These are phyloP conservation scores for Hyppa rectilinea DNA, from an alignment of 2,888 invertebrate genomes.

Conservation along the genomic window DNA sequence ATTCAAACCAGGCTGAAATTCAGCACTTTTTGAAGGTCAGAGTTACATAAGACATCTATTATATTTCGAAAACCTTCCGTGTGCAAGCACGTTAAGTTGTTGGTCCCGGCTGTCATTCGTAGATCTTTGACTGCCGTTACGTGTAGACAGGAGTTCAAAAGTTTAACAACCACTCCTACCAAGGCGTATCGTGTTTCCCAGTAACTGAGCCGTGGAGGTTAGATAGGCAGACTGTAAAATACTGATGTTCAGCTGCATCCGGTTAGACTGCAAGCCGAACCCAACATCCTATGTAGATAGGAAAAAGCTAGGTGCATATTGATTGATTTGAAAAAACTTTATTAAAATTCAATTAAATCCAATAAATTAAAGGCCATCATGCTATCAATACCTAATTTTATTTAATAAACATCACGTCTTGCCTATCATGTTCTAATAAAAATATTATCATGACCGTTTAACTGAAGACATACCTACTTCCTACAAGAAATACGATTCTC, in stretches of 20 bases:
- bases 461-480: conserved; percentile 9
- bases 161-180: no score
- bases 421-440: conserved; percentile 1
- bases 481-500: neutral
- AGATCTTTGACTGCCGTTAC: no score
- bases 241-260: neutral
- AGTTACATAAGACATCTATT: no score
- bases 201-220: neutral
- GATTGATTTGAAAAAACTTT: neutral
- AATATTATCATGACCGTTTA: conserved; percentile 19
- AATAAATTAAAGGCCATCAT: neutral
- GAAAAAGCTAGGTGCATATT: neutral
- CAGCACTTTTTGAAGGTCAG: no score
- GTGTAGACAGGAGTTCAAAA: no score
- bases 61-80: neutral
- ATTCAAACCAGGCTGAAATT: no score
- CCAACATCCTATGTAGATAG: neutral
- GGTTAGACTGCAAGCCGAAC: neutral
- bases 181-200: no score
- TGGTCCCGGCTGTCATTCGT: neutral
- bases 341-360: neutral
- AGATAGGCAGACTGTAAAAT: neutral
- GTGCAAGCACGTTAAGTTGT: neutral
- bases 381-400: neutral
- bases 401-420: neutral